These are phyloP conservation scores for Crioceris asparagi DNA, from an alignment of 2,888 invertebrate genomes.

Conservation along the genomic window DNA sequence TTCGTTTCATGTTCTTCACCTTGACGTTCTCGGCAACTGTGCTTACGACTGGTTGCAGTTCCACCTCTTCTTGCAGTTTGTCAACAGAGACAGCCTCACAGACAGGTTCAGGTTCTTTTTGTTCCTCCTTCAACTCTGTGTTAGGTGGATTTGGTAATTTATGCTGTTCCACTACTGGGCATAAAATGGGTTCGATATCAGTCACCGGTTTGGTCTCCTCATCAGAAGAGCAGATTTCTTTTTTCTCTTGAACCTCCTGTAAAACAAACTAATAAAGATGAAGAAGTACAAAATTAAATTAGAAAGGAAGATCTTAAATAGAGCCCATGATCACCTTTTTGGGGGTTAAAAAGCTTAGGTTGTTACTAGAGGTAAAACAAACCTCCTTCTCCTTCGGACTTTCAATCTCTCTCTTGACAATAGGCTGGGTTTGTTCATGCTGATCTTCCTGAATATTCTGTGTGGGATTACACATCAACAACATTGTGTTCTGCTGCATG, in stretches of 20 bases:
- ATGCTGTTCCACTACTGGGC: conserved; percentile 1
- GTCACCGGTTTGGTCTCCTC: conserved; percentile 14
- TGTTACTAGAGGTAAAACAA: too few relatives aligned
- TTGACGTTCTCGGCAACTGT: conserved; percentile 38
- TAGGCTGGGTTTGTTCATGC: conserved; percentile 14
- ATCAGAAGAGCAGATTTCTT: conserved; percentile 19
- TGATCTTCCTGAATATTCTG: too few relatives aligned
- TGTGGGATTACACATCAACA: conserved; percentile 39
- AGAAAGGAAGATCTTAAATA: too few relatives aligned
- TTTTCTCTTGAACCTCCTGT: conserved; percentile 25
- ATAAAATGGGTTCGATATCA: conserved; percentile 10
- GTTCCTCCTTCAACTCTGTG: conserved; percentile 4
- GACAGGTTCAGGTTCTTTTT: conserved; percentile 3
- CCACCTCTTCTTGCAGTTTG: conserved; percentile 13
- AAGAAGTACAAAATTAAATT: too few relatives aligned
- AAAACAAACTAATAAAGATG: too few relatives aligned
- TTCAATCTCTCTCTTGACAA: conserved; percentile 37
- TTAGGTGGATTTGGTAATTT: conserved; percentile 1
- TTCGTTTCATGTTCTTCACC: conserved; percentile 41
- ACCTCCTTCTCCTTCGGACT: conserved; percentile 34
- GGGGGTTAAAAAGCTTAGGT: too few relatives aligned
- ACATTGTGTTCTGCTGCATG: conserved; percentile 40
- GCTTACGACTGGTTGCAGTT: conserved; percentile 29
- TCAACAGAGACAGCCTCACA: too few relatives aligned
- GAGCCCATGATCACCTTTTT: too few relatives aligned